phyloP scores from a whole-genome alignment of 2,797 vertebrate species.

The Dermochelys coriacea region DNA sequence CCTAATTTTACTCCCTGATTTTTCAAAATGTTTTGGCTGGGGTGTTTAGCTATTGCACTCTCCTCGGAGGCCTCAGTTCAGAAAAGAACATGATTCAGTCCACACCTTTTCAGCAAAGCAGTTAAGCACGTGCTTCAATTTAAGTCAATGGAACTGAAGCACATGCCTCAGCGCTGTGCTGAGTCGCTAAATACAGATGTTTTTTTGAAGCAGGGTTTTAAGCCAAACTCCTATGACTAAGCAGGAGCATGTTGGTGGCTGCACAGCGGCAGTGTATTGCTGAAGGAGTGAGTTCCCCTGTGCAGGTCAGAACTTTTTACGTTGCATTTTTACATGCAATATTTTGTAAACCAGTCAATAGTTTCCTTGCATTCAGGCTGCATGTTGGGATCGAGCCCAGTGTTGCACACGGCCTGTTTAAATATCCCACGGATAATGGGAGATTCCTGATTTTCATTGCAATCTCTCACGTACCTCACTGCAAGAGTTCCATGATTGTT shows the following conservation, averaged over 20 bases:
- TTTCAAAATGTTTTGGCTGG: too few species aligned
- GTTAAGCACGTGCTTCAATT: not conserved
- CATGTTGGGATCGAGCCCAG: not conserved
- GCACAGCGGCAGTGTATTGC: not conserved
- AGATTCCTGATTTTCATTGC: too few species aligned
- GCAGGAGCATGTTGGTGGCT: not conserved
- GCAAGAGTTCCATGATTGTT: not conserved
- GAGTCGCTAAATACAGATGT: not conserved
- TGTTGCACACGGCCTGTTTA: too few species aligned
- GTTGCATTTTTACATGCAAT: not conserved
- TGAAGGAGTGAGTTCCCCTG: not conserved
- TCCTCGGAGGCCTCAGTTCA: not conserved
- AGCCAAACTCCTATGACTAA: not conserved
- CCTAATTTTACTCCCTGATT: too few species aligned
- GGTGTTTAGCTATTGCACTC: not conserved
- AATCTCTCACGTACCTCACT: not conserved
- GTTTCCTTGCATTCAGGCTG: not conserved
- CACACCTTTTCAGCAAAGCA: not conserved
- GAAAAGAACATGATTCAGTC: not conserved
- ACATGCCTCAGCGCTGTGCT: not conserved
- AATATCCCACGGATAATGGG: too few species aligned
- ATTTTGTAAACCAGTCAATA: too few species aligned
- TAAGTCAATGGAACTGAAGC: not conserved
- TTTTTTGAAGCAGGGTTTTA: not conserved
- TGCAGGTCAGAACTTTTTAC: not conserved